Base-by-base conservation (phyloP, 2,797 vertebrate genomes). In the Rhinichthys osculus region DNA sequence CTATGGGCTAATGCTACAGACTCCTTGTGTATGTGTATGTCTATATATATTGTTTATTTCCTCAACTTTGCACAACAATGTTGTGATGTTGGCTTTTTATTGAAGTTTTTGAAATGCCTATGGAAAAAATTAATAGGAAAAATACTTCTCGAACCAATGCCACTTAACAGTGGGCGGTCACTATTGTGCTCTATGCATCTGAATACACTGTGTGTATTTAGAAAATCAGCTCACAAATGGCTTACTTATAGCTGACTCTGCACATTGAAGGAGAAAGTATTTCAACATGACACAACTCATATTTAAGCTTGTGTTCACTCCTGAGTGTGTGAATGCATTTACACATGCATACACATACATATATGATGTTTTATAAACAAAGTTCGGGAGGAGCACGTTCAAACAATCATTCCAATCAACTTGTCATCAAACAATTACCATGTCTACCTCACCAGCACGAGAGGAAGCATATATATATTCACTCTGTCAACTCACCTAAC, bases 331-430 rank as follows among this genome's bases (percentile, higher is more conserved):
- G 70, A 62, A 80, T 72, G 44, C 83, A 70, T 85, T 77, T 50
- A 86, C 71, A 69, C 70, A 57, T 81, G 64, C 30, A 74, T 40
- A n/a, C 52, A 71, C 42, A 57, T 64, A 85, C 64, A 50, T 13
- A 47, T 42, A 27, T 27, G 27, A 27, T 27, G 27, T 27, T 27
- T 27, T 27, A 27, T 27, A 27, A 27, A 27, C 27, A 27, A 27
- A 27, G 27, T 27, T 27, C 27, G 27, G 27, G 27, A 27, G 27
- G 27, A 27, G 27, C 27, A 27, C 27, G 27, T 27, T 27, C 27
- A 27, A 27, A 27, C 27, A 27, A 27, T 27, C 27, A 27, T 27
- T 27, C 27, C 27, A 27, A 27, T 27, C 27, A 27, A 27, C 27
- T 27, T 27, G 27, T 27, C 27, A 27, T 27, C 27, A 27, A 27